A percentile compares a stretch with the other conserved stretches of the same genome.
These are phyloP conservation scores for Norana najaformis DNA, from an alignment of 2,888 invertebrate genomes.

Conservation along the genomic window DNA sequence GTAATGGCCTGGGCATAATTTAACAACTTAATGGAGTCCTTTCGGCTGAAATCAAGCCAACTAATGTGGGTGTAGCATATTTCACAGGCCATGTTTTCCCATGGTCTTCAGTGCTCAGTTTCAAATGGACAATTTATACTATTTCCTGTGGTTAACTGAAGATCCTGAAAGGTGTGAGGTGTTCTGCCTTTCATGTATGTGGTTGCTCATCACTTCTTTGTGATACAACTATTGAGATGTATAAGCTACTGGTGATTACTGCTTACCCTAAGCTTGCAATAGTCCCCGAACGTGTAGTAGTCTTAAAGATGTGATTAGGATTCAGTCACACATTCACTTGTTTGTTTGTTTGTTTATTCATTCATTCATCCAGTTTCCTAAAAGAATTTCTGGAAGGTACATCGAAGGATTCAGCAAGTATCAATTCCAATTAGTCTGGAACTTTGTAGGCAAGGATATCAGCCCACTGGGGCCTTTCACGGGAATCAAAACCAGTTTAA, in stretches of 20 bases:
- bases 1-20: conserved; percentile 5
- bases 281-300: background rate
- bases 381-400: too few relatives aligned
- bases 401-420: too few relatives aligned
- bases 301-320: background rate
- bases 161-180: background rate
- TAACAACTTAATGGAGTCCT: background rate
- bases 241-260: background rate
- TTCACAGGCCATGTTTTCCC: conserved; percentile 13
- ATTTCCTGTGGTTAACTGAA: background rate
- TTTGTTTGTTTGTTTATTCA: too few relatives aligned
- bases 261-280: background rate
- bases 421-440: too few relatives aligned
- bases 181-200: background rate
- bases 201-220: background rate
- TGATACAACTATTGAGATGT: background rate
- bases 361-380: too few relatives aligned
- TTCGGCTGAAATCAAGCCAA: background rate
- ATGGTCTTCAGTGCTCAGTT: background rate
- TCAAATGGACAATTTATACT: background rate
- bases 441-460: too few relatives aligned
- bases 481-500: too few relatives aligned
- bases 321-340: background rate
- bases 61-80: background rate
- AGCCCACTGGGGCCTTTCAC: too few relatives aligned